Percentiles rank a stretch among this genome's conserved stretches.
Conservation (phyloP, 2,113 vertebrate genomes). For the Ailuropoda melanoleuca region DNA sequence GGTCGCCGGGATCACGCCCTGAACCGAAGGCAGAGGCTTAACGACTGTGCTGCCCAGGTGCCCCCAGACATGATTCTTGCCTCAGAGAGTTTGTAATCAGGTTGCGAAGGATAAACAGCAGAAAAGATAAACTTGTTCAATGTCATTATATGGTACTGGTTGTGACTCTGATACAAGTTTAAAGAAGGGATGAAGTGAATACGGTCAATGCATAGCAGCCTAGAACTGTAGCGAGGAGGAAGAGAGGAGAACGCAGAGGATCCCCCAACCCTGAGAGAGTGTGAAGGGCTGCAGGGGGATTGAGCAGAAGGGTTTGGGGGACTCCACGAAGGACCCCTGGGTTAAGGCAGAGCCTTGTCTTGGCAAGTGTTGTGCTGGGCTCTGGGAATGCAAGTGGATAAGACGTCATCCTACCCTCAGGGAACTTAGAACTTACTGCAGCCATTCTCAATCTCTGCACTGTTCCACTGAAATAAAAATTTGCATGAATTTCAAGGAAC, state of each 20-base stretch:
- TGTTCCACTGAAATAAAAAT: not conserved
- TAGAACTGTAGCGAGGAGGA: not conserved
- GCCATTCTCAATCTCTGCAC: not conserved
- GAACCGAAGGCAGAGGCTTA: too few relatives aligned
- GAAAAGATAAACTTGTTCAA: not conserved
- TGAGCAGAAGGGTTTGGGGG: not conserved
- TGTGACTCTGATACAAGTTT: not conserved
- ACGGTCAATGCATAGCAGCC: not conserved
- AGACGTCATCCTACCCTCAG: not conserved
- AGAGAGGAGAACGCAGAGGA: not conserved
- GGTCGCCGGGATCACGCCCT: too few relatives aligned
- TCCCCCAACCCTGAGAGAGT: accelerated
- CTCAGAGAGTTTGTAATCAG: not conserved
- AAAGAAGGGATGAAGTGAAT: not conserved
- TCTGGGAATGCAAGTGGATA: not conserved
- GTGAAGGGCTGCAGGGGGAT: not conserved
- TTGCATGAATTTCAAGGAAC: not conserved
- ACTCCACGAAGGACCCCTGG: accelerated
- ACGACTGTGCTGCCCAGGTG: too few relatives aligned
- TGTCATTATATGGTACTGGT: not conserved
- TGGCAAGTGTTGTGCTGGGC: not conserved
- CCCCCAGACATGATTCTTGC: not conserved
- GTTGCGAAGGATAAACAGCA: not conserved
- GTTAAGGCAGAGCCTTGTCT: not conserved
- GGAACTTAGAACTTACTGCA: not conserved